Evolutionary conservation across 2,113 vertebrate species (phyloP).

Genomic region (Eudyptes chrysolophus): DNA sequence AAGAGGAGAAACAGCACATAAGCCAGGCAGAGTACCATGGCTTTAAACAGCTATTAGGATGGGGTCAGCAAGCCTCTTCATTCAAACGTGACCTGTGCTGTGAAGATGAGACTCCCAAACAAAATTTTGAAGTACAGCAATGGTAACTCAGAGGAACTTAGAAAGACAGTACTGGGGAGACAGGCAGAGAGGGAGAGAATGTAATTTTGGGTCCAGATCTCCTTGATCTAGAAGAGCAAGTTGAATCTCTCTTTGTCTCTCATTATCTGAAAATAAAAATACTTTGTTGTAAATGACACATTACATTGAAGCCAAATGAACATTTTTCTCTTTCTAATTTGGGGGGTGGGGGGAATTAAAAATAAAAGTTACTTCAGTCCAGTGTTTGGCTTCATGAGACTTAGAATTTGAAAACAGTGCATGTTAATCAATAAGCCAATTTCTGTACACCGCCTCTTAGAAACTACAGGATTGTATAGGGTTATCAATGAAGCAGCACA

Average conservation of each 20-base stretch:
- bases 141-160: not conserved
- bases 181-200: not conserved
- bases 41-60: not conserved
- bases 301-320: not conserved
- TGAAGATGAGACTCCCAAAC: not conserved
- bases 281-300: not conserved
- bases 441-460: not conserved
- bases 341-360: fast-evolving
- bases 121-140: not conserved
- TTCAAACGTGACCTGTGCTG: too few species aligned
- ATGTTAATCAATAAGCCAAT: not conserved
- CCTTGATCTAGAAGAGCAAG: not conserved
- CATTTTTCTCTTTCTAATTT: not conserved
- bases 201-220: not conserved
- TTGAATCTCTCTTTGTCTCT: not conserved
- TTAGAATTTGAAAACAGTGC: not conserved
- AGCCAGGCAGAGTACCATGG: not conserved
- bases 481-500: not conserved
- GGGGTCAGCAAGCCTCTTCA: not conserved
- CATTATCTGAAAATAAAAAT: not conserved
- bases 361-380: not conserved
- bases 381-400: not conserved
- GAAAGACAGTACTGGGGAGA: not conserved
- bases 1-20: not conserved
- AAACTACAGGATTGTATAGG: not conserved